Conservation (phyloP, 2,113 vertebrate genomes). For the human (Homo sapiens) region DNA sequence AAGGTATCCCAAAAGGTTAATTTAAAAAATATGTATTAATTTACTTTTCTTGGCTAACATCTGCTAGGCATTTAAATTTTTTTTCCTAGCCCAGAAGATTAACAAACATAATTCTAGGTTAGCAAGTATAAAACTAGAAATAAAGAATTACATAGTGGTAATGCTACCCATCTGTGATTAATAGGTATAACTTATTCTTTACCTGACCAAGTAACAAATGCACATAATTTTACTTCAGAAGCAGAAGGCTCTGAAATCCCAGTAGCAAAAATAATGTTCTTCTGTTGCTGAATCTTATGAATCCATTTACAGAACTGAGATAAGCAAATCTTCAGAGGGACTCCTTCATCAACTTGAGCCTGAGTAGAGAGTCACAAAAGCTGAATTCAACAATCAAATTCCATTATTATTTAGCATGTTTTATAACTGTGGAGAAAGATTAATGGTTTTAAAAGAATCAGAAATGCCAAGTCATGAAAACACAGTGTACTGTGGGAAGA, state of each 20-base stretch:
- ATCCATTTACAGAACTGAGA: conserved; percentile 95
- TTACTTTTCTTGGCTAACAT: conserved; percentile 43
- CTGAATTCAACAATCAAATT: neutral
- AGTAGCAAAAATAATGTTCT: conserved; percentile 85
- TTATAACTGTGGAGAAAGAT: conserved; percentile 27
- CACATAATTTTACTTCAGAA: conserved; percentile 84
- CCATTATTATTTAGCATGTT: neutral
- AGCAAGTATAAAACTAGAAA: conserved; percentile 51
- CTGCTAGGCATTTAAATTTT: neutral
- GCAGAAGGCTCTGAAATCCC: conserved; percentile 51
- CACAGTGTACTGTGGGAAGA: neutral
- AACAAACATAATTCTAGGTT: conserved; percentile 45
- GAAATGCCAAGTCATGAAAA: conserved; percentile 34
- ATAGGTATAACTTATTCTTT: conserved; percentile 55
- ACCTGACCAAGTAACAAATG: conserved; percentile 99
- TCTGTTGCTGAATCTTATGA: conserved; percentile 88
- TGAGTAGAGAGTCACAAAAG: conserved; percentile 77
- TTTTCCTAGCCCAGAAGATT: neutral
- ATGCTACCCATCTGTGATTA: neutral
- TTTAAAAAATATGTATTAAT: conserved; percentile 21
- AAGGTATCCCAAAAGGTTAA: neutral
- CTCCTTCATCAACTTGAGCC: conserved; percentile 92
- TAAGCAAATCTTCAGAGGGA: conserved; percentile 93
- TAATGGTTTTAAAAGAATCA: neutral
- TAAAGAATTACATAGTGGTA: neutral